phyloP scores from a whole-genome alignment of 2,888 invertebrate species.

The Drosophila aldrichi region DNA sequence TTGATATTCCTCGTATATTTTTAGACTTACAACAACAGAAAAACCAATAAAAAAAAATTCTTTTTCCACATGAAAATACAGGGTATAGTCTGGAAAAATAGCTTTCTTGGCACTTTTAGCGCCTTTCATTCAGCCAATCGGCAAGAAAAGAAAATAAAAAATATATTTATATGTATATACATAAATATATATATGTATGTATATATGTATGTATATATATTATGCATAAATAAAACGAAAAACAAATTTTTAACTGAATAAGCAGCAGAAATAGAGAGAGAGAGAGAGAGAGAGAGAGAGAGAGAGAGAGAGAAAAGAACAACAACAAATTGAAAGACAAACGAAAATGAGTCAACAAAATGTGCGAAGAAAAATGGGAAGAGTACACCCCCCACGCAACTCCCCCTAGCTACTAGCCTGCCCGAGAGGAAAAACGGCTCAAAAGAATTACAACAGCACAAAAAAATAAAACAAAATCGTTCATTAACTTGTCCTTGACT shows the following conservation, averaged over 20 bases:
- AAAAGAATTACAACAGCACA: slow-evolving; percentile 36
- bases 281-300: too few relatives aligned
- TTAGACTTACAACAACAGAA: too few relatives aligned
- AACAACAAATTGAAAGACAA: slow-evolving; percentile 27
- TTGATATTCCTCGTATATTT: too few relatives aligned
- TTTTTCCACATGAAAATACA: not conserved
- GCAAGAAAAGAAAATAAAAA: slow-evolving; percentile 15
- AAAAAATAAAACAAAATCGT: slow-evolving; percentile 60
- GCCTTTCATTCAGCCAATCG: slow-evolving; percentile 42
- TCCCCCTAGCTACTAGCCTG: not conserved
- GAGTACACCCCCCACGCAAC: not conserved
- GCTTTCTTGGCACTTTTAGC: slow-evolving; percentile 38
- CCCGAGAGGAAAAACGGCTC: slow-evolving; percentile 36
- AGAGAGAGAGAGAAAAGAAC: not conserved
- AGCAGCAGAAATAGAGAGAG: slow-evolving; percentile 22
- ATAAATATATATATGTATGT: too few relatives aligned
- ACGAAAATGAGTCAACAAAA: slow-evolving; percentile 41
- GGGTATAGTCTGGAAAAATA: slow-evolving; percentile 1
- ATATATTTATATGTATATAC: not conserved
- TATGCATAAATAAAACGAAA: slow-evolving; percentile 44
- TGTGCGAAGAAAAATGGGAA: slow-evolving; percentile 34
- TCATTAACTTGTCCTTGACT: slow-evolving; percentile 81
- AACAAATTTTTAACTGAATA: slow-evolving; percentile 30
- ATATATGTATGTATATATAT: not conserved
- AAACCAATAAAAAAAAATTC: not conserved